phyloP scores from a whole-genome alignment of 2,797 vertebrate genomes.

The Epinephelus coioides region DNA sequence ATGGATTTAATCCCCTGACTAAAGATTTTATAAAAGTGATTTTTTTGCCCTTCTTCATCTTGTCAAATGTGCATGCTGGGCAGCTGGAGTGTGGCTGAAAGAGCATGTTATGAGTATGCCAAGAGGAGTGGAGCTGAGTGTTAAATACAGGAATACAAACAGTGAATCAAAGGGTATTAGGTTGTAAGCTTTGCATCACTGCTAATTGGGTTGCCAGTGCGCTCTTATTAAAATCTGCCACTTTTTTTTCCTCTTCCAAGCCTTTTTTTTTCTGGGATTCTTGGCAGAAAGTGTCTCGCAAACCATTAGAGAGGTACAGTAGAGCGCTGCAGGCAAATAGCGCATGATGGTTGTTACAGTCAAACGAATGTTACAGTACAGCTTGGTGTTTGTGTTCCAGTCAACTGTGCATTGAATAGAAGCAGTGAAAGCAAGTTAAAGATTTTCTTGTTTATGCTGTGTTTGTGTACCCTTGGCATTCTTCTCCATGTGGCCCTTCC shows the following conservation, averaged over 20 bases:
- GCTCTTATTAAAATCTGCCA: slow-evolving; percentile 66
- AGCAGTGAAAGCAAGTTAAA: slow-evolving; percentile 26
- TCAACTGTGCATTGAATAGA: slow-evolving; percentile 18
- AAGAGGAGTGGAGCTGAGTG: slow-evolving; percentile 57
- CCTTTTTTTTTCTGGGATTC: slow-evolving; percentile 35
- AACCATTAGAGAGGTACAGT: slow-evolving; percentile 58
- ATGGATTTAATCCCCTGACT: slow-evolving; percentile 78
- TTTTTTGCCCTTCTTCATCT: slow-evolving; percentile 47
- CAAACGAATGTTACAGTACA: slow-evolving; percentile 41
- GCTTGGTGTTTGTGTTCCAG: slow-evolving; percentile 37
- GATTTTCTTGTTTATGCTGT: slow-evolving; percentile 20
- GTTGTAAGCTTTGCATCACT: slow-evolving; percentile 68
- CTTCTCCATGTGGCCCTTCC: slow-evolving; percentile 7
- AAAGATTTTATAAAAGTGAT: slow-evolving; percentile 71
- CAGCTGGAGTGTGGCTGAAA: slow-evolving; percentile 57
- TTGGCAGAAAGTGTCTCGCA: slow-evolving; percentile 50
- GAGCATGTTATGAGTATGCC: slow-evolving; percentile 56
- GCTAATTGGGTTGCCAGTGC: slow-evolving; percentile 72
- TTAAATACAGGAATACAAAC: slow-evolving; percentile 65
- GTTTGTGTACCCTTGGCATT: background rate
- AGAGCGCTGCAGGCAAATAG: slow-evolving; percentile 37
- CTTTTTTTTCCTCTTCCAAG: slow-evolving; percentile 48
- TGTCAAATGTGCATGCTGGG: slow-evolving; percentile 67
- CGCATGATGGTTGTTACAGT: slow-evolving; percentile 35
- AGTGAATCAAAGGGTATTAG: slow-evolving; percentile 72